Evolutionary conservation across 1,140 invertebrate genomes (phyloP).

Genomic region (Drusus annulatus): DNA sequence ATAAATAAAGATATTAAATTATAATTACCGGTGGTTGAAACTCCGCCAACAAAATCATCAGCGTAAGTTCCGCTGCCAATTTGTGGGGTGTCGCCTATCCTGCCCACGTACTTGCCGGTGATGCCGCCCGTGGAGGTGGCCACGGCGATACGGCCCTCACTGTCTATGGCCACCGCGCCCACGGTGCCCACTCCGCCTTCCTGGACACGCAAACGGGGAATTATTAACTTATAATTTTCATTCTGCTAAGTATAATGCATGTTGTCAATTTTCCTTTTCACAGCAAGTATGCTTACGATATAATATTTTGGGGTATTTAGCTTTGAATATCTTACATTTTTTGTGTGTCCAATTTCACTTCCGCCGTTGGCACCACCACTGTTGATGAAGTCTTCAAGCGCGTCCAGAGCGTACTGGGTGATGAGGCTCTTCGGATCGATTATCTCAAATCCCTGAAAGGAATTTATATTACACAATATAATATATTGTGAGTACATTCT

Average conservation of each 20-base stretch:
- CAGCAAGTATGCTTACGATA: not conserved
- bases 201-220: conserved; percentile 37
- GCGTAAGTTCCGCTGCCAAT: conserved; percentile 82
- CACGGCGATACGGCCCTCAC: conserved; percentile 78
- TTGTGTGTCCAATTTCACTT: conserved; percentile 70
- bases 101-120: conserved; percentile 84
- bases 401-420: conserved; percentile 75
- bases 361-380: conserved; percentile 66
- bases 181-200: conserved; percentile 80
- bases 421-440: conserved; percentile 78
- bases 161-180: conserved; percentile 86
- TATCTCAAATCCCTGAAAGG: conserved; percentile 68
- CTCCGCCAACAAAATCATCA: conserved; percentile 78
- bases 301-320: too few species aligned
- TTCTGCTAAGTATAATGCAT: too few species aligned
- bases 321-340: conserved; percentile 33
- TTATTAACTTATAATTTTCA: too few species aligned
- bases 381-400: conserved; percentile 74
- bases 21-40: conserved; percentile 79
- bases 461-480: not conserved
- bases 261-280: not conserved
- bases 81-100: conserved; percentile 86
- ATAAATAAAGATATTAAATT: too few species aligned
- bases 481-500: too few species aligned
- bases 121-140: conserved; percentile 91